Conservation (phyloP, 2,113 vertebrate species). For the Empidonax alnorum region DNA sequence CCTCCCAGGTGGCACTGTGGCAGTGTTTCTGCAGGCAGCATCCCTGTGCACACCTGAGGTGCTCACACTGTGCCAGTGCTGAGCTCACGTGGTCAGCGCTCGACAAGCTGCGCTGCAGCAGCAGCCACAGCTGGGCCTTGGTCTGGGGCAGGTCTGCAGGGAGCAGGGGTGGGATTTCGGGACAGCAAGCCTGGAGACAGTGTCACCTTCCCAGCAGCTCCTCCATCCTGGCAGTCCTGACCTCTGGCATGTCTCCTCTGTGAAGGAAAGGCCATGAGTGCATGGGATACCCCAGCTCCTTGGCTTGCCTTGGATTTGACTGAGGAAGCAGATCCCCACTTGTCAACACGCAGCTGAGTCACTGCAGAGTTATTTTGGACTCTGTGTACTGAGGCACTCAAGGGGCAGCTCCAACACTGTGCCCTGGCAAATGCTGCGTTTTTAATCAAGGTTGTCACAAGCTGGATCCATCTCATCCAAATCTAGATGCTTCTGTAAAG, state of each 20-base stretch:
- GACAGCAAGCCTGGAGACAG: neutral
- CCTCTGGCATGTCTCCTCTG: fast-evolving
- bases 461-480: neutral
- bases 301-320: neutral
- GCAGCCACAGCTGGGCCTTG: neutral
- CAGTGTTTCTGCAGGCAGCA: neutral
- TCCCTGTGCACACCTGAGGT: neutral
- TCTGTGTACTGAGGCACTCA: neutral
- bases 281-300: neutral
- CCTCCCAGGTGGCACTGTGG: neutral
- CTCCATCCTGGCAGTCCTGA: fast-evolving
- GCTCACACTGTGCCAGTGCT: fast-evolving
- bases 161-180: neutral
- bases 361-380: neutral
- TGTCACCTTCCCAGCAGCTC: neutral
- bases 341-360: conserved; percentile 17
- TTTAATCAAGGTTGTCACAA: neutral
- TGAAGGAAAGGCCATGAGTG: neutral
- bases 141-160: neutral
- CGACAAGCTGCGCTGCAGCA: fast-evolving
- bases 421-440: neutral
- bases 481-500: neutral
- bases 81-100: neutral
- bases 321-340: neutral
- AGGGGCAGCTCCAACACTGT: neutral